Evolutionary conservation across 2,888 invertebrate genomes (phyloP).

Genomic region (Hirudinaria manillensis): DNA sequence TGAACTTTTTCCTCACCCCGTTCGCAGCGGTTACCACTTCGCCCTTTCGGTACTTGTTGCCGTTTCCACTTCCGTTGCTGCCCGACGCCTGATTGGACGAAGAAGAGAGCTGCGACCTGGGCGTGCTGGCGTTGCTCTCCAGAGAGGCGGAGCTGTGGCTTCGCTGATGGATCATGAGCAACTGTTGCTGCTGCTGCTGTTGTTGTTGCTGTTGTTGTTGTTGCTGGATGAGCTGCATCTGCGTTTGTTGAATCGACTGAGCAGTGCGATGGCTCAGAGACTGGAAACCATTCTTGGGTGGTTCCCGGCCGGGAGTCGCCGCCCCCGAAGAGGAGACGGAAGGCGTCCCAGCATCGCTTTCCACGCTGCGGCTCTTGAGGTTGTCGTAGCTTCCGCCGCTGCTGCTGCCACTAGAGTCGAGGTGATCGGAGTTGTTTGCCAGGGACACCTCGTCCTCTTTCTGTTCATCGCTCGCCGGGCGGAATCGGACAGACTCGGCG

Average conservation of each 20-base stretch:
- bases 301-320: background rate
- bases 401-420: conserved; percentile 20
- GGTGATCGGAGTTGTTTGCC: background rate
- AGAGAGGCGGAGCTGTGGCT: conserved; percentile 50
- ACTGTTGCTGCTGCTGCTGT: conserved; percentile 15
- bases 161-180: conserved; percentile 35
- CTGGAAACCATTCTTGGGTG: conserved; percentile 42
- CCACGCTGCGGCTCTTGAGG: conserved; percentile 20
- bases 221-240: background rate
- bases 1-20: conserved; percentile 95
- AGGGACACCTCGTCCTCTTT: conserved; percentile 15
- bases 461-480: background rate
- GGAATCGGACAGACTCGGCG: background rate
- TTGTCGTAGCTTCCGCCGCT: conserved; percentile 15
- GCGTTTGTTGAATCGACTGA: conserved; percentile 52
- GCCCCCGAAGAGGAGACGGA: background rate
- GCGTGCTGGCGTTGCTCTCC: conserved; percentile 51
- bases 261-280: conserved; percentile 72
- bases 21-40: conserved; percentile 88
- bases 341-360: background rate
- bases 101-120: conserved; percentile 45
- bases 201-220: background rate
- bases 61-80: conserved; percentile 11
- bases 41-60: conserved; percentile 66
- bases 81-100: conserved; percentile 10